A percentile compares a stretch with the other conserved stretches of the same genome.
Conservation (phyloP, 2,113 vertebrate genomes). For the Chiloscyllium plagiosum region DNA sequence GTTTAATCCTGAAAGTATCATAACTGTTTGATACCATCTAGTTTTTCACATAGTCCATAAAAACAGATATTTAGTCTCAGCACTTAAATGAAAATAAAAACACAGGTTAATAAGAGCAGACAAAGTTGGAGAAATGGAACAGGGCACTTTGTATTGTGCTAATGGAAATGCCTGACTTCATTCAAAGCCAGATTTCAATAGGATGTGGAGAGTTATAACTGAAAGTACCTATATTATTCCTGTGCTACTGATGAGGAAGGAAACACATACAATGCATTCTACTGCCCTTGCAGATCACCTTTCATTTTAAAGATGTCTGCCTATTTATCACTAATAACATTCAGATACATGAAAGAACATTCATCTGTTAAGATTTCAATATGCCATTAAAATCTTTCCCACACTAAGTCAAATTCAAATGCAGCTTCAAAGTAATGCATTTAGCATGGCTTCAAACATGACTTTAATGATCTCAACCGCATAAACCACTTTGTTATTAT, state of each 20-base stretch:
- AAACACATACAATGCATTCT: background rate
- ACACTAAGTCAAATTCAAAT: background rate
- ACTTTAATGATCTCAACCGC: background rate
- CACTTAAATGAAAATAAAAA: too few species aligned
- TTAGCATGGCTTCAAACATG: background rate
- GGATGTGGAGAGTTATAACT: background rate
- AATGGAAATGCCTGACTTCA: background rate
- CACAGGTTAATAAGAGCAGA: background rate
- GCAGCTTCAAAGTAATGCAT: background rate
- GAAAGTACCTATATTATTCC: background rate
- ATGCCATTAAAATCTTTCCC: background rate
- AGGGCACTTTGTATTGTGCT: background rate
- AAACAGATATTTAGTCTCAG: too few species aligned
- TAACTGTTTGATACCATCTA: too few species aligned
- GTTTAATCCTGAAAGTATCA: too few species aligned
- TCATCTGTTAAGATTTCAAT: background rate
- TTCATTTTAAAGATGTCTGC: too few species aligned
- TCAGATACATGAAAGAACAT: background rate
- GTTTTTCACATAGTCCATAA: too few species aligned
- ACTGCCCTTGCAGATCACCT: background rate
- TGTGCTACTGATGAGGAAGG: background rate
- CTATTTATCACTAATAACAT: background rate
- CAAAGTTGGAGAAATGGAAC: background rate
- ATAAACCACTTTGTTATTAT: background rate
- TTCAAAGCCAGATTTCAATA: background rate